phyloP scores from a whole-genome alignment of 2,797 vertebrate genomes.

The Platyrinchus mystaceus region DNA sequence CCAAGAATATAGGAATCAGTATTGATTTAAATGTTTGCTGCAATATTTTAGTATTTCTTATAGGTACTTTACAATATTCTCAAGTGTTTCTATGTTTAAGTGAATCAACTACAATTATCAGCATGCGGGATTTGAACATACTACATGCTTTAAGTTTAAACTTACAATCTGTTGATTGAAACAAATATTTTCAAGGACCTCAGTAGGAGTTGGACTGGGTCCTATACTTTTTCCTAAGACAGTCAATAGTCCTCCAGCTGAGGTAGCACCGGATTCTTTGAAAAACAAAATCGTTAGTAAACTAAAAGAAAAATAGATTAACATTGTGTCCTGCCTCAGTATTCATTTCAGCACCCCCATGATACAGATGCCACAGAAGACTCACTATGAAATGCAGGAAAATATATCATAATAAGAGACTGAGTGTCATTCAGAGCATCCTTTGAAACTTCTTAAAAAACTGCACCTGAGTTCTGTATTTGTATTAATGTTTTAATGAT shows the following conservation, averaged over 20 bases:
- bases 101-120: neutral
- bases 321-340: neutral
- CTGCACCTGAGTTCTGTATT: neutral
- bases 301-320: neutral
- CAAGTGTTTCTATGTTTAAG: constrained; percentile 30
- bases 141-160: neutral
- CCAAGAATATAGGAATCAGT: neutral
- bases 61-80: constrained; percentile 7
- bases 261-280: neutral
- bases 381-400: constrained; percentile 29
- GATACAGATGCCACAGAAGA: constrained; percentile 12
- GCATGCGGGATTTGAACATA: neutral
- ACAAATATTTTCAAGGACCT: neutral
- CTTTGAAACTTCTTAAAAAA: constrained; percentile 41
- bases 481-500: constrained; percentile 30
- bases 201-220: neutral
- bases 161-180: neutral
- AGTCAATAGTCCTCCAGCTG: neutral
- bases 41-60: constrained; percentile 12
- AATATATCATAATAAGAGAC: constrained; percentile 3
- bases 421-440: constrained; percentile 38
- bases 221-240: neutral
- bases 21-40: neutral
- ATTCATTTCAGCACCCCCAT: neutral
- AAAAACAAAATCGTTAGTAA: neutral